These are phyloP conservation scores for Habropoda laboriosa DNA, from an alignment of 1,140 invertebrate genomes.

Conservation along the genomic window DNA sequence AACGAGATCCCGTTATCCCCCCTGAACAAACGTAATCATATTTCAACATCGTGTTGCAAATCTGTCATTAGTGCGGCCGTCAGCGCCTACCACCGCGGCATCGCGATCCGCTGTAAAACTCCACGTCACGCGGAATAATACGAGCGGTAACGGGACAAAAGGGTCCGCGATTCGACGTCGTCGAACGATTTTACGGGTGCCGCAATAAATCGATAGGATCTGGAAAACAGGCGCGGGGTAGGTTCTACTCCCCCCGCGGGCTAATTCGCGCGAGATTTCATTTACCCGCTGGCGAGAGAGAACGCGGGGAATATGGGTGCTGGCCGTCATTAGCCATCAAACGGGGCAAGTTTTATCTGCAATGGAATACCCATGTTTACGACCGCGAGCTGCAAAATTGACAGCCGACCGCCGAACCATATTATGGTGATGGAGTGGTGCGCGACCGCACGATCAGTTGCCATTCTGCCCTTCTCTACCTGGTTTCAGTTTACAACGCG, in stretches of 20 bases:
- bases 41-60: not conserved
- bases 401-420: constrained; percentile 61
- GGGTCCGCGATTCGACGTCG: not conserved
- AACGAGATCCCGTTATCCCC: no score
- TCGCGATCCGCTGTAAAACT: not conserved
- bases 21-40: no score
- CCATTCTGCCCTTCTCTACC: constrained; percentile 26
- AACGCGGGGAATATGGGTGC: constrained; percentile 33
- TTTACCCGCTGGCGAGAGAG: constrained; percentile 11
- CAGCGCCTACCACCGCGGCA: not conserved
- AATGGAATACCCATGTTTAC: constrained; percentile 57
- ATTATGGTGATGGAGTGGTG: constrained; percentile 55
- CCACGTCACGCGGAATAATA: no score
- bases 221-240: constrained; percentile 26
- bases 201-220: constrained; percentile 41
- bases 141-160: not conserved
- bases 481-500: no score
- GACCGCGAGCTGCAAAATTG: constrained; percentile 64
- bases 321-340: constrained; percentile 56
- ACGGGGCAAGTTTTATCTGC: constrained; percentile 60
- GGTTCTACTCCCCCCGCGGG: no score
- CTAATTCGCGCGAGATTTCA: constrained; percentile 40
- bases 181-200: not conserved
- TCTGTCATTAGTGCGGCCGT: not conserved
- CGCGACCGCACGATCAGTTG: constrained; percentile 54